Evolutionary conservation across 2,797 vertebrate species (phyloP), one percentile per base, ranked within the genome.

Genomic region (Dermochelys coriacea): DNA sequence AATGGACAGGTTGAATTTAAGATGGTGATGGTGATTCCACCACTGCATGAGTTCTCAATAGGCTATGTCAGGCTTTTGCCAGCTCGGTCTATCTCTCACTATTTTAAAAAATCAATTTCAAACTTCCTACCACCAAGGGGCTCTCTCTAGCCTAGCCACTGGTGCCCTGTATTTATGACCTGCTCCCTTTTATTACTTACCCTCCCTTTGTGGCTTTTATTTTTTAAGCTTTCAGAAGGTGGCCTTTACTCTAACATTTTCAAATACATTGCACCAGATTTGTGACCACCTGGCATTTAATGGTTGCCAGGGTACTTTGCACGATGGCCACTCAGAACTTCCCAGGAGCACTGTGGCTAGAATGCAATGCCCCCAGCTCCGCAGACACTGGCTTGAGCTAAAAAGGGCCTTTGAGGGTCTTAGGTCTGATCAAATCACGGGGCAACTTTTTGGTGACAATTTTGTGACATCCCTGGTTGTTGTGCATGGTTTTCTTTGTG

Each of bases 341-440:
- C 64, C n/a, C 64, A 37, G 64, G 64, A 18, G 31, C 61, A 64
- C 29, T 18, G 34, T n/a, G 61, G 14, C 61, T 8, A n/a, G 61
- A 34, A 12, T 87, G 15, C 83, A 81, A 59, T n/a, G 21, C 45
- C 64, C 87, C 41, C 52, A 80, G 23, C 45, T 6, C 25, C n/a
- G 52, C 80, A 82, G 12, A 18, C 49, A 49, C 12, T 12, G 49
- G 49, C 75, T 81, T 55, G 68, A 94, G 84, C 61, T 79, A 47
- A 31, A 41, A 7, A 61, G 12, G 84, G 52, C 6, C 34, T 82
- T 80, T 57, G 54, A 41, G n/a, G 2, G 0, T 1, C 9, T 5
- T 64, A 61, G 27, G 90, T 79, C n/a, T 31, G 31, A 41, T 3
- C 37, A 31, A 88, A 49, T 55, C 54, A 27, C 3, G 54, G 23